These are phyloP conservation scores for Cosmorhoe ocellata DNA, from an alignment of 2,888 invertebrate species.

Conservation along the genomic window DNA sequence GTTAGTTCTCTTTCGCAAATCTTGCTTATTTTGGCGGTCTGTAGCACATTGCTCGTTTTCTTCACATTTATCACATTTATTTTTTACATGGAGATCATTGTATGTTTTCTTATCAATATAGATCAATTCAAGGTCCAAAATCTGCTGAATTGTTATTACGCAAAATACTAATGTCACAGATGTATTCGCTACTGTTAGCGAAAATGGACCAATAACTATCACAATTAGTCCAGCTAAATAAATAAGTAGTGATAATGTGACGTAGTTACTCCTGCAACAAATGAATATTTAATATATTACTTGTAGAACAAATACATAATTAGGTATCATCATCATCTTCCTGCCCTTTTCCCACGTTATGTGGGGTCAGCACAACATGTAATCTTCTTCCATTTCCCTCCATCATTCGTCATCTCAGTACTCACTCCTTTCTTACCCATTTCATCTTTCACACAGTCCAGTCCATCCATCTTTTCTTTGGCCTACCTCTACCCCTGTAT, in stretches of 20 bases:
- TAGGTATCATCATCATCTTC: too few relatives aligned
- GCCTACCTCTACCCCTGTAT: too few relatives aligned
- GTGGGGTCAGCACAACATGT: too few relatives aligned
- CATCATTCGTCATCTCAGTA: too few relatives aligned
- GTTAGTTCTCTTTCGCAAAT: not conserved
- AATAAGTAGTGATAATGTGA: constrained; percentile 58
- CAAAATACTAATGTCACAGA: constrained; percentile 23
- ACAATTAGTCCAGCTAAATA: constrained; percentile 79
- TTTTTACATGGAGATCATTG: constrained; percentile 1
- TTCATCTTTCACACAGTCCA: too few relatives aligned
- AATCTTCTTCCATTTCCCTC: too few relatives aligned
- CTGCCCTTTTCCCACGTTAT: too few relatives aligned
- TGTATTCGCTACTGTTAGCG: constrained; percentile 83
- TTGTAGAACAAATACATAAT: too few relatives aligned
- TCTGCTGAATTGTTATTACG: constrained; percentile 14
- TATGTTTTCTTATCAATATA: not conserved
- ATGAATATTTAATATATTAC: not conserved
- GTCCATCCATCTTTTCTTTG: too few relatives aligned
- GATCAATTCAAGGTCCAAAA: constrained; percentile 9
- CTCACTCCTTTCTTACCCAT: too few relatives aligned
- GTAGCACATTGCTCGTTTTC: not conserved
- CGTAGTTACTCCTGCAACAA: constrained; percentile 13
- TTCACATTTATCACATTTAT: not conserved
- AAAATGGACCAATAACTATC: constrained; percentile 83
- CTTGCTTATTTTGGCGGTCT: not conserved